Evolutionary conservation across 2,888 invertebrate species (phyloP), one percentile per base, ranked within the genome.

Genomic region (Neoscelio sp.): DNA sequence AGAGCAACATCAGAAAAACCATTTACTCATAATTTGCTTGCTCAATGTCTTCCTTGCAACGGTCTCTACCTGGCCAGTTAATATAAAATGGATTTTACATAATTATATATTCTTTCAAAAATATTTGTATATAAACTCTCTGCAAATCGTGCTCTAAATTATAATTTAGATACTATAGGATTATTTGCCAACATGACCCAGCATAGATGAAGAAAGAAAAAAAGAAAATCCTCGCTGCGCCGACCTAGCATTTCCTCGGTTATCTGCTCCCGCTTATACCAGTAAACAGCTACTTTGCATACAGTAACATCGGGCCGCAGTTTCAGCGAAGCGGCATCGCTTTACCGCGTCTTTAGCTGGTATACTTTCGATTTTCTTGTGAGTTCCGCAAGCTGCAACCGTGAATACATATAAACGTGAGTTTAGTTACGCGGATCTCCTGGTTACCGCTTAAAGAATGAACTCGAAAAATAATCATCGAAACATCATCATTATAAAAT

Each of bases 261-360:
- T 79, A 79, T 79, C 75, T 79, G 71, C 79, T 79, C 75, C 48
- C 65, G 79, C 75, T 79, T 79, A 79, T 75, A 71, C 71, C 68
- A 60, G 75, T 75, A 79, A 79, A 79, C 75, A 67, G 71, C 79
- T 75, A 79, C 71, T 79, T 79, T 79, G 79, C 79, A 79, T 79
- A 79, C 79, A 79, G 79, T 79, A 75, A 79, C 75, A 67, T 67
- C 54, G 56, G 71, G 44, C 65, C 44, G 67, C 71, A 54, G 75
- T 67, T 79, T 79, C 71, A 79, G 18, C 58, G 40, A 13, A 74
- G 75, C 75, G 79, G 79, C 79, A 71, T 75, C 71, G 75, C 71
- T 79, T 79, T 79, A 71, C 67, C 54, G 56, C 70, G 75, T 70
- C 74, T 79, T 74, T 46, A 56, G 30, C 75, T 65, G 46, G 67